Conservation (phyloP, 2,113 vertebrate genomes). For the Daubentonia madagascariensis region DNA sequence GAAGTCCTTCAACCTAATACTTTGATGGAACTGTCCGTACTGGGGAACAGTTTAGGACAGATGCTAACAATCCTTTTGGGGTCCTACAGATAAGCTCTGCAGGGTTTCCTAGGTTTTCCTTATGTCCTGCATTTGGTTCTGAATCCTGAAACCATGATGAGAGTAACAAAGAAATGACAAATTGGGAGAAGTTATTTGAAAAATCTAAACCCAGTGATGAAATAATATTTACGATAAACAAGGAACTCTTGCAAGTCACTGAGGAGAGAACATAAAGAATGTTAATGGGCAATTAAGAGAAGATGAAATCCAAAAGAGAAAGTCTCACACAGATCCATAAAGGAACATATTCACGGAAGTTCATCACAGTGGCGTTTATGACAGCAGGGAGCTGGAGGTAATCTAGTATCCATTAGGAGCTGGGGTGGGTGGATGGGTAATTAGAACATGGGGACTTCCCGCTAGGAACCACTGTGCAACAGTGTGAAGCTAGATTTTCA, state of each 20-base stretch:
- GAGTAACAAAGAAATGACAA: background rate
- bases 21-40: background rate
- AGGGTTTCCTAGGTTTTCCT: background rate
- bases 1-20: background rate
- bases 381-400: background rate
- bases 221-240: background rate
- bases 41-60: background rate
- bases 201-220: background rate
- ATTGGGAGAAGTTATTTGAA: background rate
- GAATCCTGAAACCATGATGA: background rate
- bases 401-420: background rate
- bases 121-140: background rate
- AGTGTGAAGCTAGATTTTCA: background rate
- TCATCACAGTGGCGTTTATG: background rate
- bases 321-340: background rate
- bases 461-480: background rate
- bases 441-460: background rate
- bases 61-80: background rate
- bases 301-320: background rate
- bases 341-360: background rate
- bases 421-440: background rate
- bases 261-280: background rate
- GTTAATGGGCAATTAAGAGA: background rate
- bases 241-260: background rate
- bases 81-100: background rate